These are phyloP conservation scores for Pterophyllum scalare DNA, from an alignment of 2,113 vertebrate genomes.

Conservation along the genomic window DNA sequence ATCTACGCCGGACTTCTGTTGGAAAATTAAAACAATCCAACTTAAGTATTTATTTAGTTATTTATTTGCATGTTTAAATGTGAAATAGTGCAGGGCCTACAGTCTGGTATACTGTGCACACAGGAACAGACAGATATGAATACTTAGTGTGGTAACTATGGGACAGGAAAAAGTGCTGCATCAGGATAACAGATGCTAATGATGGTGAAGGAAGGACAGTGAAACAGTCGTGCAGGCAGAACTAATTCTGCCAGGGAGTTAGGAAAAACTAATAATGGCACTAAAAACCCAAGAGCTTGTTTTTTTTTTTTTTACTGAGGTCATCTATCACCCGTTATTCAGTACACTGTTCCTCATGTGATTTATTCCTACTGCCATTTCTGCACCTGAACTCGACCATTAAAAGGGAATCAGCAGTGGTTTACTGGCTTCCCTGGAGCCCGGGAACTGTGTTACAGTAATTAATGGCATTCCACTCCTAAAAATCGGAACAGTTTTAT, in stretches of 20 bases:
- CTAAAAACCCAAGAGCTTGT: conserved; percentile 20
- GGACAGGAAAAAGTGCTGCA: not conserved
- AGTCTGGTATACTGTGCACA: not conserved
- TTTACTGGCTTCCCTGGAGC: conserved; percentile 36
- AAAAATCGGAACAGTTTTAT: conserved; percentile 56
- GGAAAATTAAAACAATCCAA: conserved; percentile 8
- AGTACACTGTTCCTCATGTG: conserved; percentile 18
- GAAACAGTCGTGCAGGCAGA: not conserved
- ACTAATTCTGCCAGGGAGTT: not conserved
- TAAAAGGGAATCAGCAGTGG: conserved; percentile 53
- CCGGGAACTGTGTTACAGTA: conserved; percentile 31
- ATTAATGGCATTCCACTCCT: conserved; percentile 59
- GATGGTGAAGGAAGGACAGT: not conserved
- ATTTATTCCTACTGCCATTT: conserved; percentile 56
- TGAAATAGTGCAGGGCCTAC: not conserved
- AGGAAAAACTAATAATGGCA: conserved; percentile 1
- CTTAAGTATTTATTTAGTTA: not conserved
- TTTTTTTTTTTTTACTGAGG: not conserved
- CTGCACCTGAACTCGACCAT: conserved; percentile 58
- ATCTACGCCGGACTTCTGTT: conserved; percentile 72
- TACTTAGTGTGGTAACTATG: not conserved
- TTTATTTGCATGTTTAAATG: not conserved
- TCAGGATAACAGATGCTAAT: not conserved
- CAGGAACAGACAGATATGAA: not conserved
- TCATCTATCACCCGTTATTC: conserved; percentile 26